Percentiles rank a stretch among this genome's conserved stretches.
phyloP scores from a whole-genome alignment of 2,888 invertebrate genomes.

The Uloborus plumipes region DNA sequence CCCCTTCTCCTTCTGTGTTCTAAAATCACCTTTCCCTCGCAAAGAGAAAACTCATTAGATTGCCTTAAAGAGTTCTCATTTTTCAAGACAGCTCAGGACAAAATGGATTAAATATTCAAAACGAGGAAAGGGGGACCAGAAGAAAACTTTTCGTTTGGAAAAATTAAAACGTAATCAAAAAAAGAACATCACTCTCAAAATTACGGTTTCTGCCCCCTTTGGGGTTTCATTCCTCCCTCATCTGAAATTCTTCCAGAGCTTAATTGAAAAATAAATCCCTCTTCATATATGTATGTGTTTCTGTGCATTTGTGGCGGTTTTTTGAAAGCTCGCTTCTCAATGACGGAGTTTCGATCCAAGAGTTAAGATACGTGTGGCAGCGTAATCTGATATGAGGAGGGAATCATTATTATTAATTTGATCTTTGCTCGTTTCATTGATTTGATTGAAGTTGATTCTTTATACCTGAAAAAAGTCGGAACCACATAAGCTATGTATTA shows the following conservation, averaged over 20 bases:
- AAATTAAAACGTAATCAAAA: slow-evolving; percentile 1
- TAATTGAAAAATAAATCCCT: slow-evolving; percentile 35
- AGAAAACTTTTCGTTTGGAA: slow-evolving; percentile 33
- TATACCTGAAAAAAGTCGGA: too few species aligned
- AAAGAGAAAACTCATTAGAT: slow-evolving; percentile 41
- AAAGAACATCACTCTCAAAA: too few species aligned
- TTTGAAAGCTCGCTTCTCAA: too few species aligned
- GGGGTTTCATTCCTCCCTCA: neutral
- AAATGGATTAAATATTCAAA: slow-evolving; percentile 50
- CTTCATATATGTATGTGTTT: neutral
- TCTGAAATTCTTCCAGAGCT: neutral
- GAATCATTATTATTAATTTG: too few species aligned
- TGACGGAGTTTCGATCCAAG: too few species aligned
- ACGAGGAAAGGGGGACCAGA: slow-evolving; percentile 1
- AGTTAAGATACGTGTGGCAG: too few species aligned
- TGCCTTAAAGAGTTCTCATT: slow-evolving; percentile 29
- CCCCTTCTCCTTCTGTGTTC: neutral
- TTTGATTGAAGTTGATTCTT: too few species aligned
- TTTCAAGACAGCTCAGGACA: slow-evolving; percentile 19
- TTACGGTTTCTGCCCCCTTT: neutral
- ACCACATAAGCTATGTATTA: too few species aligned
- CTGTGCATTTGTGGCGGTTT: neutral
- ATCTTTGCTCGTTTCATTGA: too few species aligned
- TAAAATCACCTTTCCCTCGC: neutral
- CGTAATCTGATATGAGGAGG: too few species aligned